These are phyloP conservation scores for Micromussa lordhowensis DNA, from an alignment of 92 coral and sea anemone genomes.

Conservation along the genomic window DNA sequence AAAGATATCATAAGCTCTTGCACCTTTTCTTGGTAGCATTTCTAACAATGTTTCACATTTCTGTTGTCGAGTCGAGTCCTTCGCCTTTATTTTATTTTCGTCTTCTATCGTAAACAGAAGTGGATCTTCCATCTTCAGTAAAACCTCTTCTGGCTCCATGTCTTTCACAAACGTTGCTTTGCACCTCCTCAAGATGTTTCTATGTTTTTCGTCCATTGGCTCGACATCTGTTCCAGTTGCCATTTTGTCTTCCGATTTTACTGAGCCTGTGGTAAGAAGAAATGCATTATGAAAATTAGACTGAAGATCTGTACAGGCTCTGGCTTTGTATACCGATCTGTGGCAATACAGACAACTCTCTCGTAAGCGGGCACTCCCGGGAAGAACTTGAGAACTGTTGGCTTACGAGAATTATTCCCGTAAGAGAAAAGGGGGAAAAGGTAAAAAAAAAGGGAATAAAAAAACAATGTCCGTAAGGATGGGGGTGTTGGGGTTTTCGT, in stretches of 20 bases:
- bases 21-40: constrained; percentile 71
- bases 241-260: background rate
- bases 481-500: too few species aligned
- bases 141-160: constrained; percentile 66
- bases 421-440: too few species aligned
- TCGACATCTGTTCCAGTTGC: background rate
- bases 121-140: constrained; percentile 47
- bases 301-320: too few species aligned
- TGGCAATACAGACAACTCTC: too few species aligned
- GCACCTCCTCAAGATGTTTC: constrained; percentile 52
- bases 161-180: constrained; percentile 52
- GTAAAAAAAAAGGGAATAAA: too few species aligned
- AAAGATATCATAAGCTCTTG: constrained; percentile 61
- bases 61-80: constrained; percentile 50
- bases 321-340: too few species aligned
- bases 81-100: constrained; percentile 63
- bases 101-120: constrained; percentile 51
- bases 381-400: too few species aligned
- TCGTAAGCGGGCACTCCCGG: too few species aligned
- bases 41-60: constrained; percentile 60
- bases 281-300: too few species aligned
- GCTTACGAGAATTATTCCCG: too few species aligned
- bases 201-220: constrained; percentile 64
- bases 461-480: too few species aligned
- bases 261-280: background rate